Percentiles rank a stretch among this genome's conserved stretches.
These are phyloP conservation scores for Acrobasis suavella DNA, from an alignment of 2,888 invertebrate species.

Conservation along the genomic window DNA sequence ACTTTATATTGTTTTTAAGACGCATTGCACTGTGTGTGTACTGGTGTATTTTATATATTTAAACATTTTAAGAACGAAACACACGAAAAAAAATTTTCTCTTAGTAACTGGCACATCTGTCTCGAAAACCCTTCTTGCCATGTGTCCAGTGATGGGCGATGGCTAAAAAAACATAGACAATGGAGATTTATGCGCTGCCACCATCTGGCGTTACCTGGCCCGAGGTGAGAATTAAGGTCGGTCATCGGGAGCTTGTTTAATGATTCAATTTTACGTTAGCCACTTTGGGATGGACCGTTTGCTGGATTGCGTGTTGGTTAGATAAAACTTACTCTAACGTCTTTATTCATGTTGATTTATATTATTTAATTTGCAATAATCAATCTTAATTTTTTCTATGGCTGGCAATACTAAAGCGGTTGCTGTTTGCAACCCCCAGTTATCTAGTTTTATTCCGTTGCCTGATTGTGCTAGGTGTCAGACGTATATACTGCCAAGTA, in stretches of 20 bases:
- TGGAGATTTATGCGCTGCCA: slow-evolving; percentile 66
- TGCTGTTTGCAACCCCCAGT: too few relatives aligned
- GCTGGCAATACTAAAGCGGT: too few relatives aligned
- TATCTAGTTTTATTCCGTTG: too few relatives aligned
- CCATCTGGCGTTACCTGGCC: slow-evolving; percentile 69
- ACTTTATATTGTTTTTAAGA: too few relatives aligned
- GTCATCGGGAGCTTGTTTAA: slow-evolving; percentile 25
- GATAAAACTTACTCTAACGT: background rate
- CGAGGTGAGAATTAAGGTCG: slow-evolving; percentile 44
- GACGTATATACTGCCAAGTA: too few relatives aligned
- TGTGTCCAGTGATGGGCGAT: slow-evolving; percentile 59
- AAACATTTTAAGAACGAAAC: background rate
- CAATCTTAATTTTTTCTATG: too few relatives aligned
- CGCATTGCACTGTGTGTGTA: too few relatives aligned
- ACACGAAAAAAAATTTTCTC: background rate
- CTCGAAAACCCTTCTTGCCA: slow-evolving; percentile 48
- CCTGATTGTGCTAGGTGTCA: too few relatives aligned
- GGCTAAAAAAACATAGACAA: slow-evolving; percentile 71
- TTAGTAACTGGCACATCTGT: slow-evolving; percentile 48
- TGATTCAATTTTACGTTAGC: slow-evolving; percentile 19
- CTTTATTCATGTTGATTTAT: too few relatives aligned
- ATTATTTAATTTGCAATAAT: too few relatives aligned
- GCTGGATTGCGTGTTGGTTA: background rate
- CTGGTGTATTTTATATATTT: too few relatives aligned
- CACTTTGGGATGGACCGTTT: background rate